Base-by-base conservation (phyloP, 2,888 invertebrate genomes). In the Iphiclides podalirius region DNA sequence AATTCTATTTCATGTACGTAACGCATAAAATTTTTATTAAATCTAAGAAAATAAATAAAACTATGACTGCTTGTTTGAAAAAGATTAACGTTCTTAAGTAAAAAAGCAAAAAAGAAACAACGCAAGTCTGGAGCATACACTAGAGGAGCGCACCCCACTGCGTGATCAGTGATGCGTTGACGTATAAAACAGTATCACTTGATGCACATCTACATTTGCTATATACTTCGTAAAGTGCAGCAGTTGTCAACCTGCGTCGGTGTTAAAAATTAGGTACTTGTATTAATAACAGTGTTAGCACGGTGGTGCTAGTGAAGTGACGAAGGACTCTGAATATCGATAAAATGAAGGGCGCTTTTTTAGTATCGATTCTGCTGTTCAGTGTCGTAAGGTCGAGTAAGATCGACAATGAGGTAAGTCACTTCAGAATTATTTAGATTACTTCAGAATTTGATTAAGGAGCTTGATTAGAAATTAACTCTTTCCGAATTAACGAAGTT, bases 331-430 rank as follows among this genome's bases (percentile, higher is more conserved):
- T 41, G 3, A 57, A 44, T 47, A 41, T 43, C 37, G 43, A 53
- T 28, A 83, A 67, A 67, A 87, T 87, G 87, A 85, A 79, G 68
- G 65, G 53, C 70, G 75, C 70, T 52, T 60, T 78, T 59, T 56
- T 85, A 54, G 66, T 86, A 59, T 68, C 79, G 57, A 66, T 86
- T 65, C 65, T 84, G 61, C 67, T 86, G 53, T 69, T 87, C 59
- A 86, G 87, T 53, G 76, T 85, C 67, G 85, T 70, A 55, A 68
- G 64, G 56, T 72, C 79, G 44, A 79, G 72, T 73, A 79, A 83
- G 63, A 69, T 79, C 61, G 73, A 79, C 51, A 80, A 81, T 71
- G 84, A 78, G 75, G 87, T 87, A 54, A 64, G 66, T n/a, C n/a
- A n/a, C n/a, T n/a, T n/a, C n/a, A n/a, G n/a, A n/a, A n/a, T n/a